Evolutionary conservation across 2,113 vertebrate species (phyloP).

Genomic region (Myotis yumanensis): DNA sequence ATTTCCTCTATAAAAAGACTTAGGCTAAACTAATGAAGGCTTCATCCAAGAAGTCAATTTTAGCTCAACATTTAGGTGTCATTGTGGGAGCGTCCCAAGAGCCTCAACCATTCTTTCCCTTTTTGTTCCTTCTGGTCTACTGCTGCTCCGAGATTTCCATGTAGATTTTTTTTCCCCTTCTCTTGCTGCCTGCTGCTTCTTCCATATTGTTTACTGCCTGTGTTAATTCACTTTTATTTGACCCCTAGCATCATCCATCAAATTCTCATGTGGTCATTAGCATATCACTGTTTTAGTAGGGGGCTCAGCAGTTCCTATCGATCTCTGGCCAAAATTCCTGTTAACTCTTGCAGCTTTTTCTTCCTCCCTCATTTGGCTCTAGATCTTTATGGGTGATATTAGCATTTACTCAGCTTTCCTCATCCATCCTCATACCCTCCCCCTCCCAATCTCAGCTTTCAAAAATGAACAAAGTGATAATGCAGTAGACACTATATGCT

Average conservation of each 20-base stretch:
- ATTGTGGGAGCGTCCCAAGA: background rate
- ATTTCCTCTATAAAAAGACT: conserved; percentile 36
- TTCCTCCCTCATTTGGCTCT: conserved; percentile 50
- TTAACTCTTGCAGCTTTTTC: background rate
- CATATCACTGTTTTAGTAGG: conserved; percentile 47
- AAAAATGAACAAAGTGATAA: conserved; percentile 36
- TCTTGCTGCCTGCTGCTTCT: conserved; percentile 1
- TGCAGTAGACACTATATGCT: background rate
- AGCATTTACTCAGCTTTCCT: background rate
- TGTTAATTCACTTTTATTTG: conserved; percentile 59
- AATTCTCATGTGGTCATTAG: background rate
- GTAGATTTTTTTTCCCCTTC: background rate
- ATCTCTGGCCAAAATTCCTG: background rate
- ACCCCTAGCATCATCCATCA: conserved; percentile 52
- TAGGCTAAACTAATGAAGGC: background rate
- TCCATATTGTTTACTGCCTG: background rate
- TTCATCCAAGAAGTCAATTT: background rate
- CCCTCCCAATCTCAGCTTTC: conserved; percentile 13
- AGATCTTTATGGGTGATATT: background rate
- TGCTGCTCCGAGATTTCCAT: background rate
- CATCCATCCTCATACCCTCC: background rate
- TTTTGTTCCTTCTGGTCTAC: background rate
- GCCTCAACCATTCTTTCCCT: background rate
- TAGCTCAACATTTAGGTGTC: background rate
- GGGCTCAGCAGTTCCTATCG: conserved; percentile 5